Percentiles rank a stretch among this genome's conserved stretches.
Evolutionary conservation across 2,797 vertebrate genomes (phyloP).

Genomic region (Anolis apletophallus): DNA sequence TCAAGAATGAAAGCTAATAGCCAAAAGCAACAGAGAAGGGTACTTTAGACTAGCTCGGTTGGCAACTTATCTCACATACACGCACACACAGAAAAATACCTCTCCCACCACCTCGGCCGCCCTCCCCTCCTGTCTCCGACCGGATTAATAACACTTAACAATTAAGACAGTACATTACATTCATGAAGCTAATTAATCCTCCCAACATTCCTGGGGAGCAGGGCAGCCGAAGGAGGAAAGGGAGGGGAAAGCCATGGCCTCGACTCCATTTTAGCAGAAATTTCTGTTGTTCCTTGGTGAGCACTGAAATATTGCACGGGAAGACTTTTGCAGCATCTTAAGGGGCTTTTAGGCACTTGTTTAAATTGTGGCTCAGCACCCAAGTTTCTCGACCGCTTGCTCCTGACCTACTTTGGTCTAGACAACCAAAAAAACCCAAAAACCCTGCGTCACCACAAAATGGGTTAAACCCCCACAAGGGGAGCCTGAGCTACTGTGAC

Average conservation of each 20-base stretch:
- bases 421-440: background rate
- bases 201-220: constrained; percentile 14
- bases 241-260: background rate
- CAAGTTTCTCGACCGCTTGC: background rate
- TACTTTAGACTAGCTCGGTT: constrained; percentile 6
- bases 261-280: constrained; percentile 16
- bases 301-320: background rate
- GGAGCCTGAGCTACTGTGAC: background rate
- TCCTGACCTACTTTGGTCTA: constrained; percentile 16
- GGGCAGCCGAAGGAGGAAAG: constrained; percentile 11
- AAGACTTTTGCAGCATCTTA: too few relatives aligned
- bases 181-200: constrained; percentile 73
- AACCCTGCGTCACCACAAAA: background rate
- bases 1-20: background rate
- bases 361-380: background rate
- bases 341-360: background rate
- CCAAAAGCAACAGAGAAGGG: constrained; percentile 10
- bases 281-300: too few relatives aligned
- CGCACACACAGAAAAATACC: background rate
- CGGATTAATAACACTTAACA: constrained; percentile 65
- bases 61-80: constrained; percentile 34
- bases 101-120: background rate
- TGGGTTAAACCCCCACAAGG: constrained; percentile 9
- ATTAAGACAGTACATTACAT: constrained; percentile 66
- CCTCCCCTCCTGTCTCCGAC: constrained; percentile 43